Evolutionary conservation across 2,797 vertebrate species (phyloP).

Genomic region (Arnoldichthys spilopterus): DNA sequence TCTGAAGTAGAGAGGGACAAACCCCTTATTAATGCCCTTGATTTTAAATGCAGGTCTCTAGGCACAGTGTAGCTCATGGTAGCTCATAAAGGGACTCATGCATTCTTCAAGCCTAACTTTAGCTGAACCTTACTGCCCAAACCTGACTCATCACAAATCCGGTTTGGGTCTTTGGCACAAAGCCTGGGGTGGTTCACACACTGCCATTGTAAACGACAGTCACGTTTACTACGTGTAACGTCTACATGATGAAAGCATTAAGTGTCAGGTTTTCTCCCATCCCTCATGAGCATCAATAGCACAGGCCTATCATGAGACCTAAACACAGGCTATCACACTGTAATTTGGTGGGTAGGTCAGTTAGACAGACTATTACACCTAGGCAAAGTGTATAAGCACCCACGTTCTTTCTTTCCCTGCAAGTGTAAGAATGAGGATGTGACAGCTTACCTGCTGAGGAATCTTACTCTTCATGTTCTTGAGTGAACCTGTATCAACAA

Average conservation of each 20-base stretch:
- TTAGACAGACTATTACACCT: background rate
- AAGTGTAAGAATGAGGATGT: constrained; percentile 55
- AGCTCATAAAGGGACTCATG: background rate
- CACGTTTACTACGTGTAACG: constrained; percentile 15
- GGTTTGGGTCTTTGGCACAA: constrained; percentile 23
- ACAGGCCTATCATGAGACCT: constrained; percentile 1
- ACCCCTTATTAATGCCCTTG: background rate
- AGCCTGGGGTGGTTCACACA: constrained; percentile 23
- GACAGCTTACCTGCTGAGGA: constrained; percentile 51
- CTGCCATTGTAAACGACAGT: constrained; percentile 1
- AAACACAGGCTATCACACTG: background rate
- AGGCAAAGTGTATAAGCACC: background rate
- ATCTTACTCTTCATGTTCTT: constrained; percentile 61
- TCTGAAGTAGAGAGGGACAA: background rate
- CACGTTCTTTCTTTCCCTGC: background rate
- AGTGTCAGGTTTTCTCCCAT: background rate
- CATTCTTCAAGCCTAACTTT: background rate
- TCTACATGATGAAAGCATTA: background rate
- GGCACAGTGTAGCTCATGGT: background rate
- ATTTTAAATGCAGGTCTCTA: background rate
- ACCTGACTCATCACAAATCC: constrained; percentile 32
- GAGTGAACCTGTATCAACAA: constrained; percentile 8
- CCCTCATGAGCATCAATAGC: background rate
- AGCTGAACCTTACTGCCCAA: constrained; percentile 11
- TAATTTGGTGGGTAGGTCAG: background rate